phyloP scores from a whole-genome alignment of 2,797 vertebrate species.

The Philypnodon macrostomus region DNA sequence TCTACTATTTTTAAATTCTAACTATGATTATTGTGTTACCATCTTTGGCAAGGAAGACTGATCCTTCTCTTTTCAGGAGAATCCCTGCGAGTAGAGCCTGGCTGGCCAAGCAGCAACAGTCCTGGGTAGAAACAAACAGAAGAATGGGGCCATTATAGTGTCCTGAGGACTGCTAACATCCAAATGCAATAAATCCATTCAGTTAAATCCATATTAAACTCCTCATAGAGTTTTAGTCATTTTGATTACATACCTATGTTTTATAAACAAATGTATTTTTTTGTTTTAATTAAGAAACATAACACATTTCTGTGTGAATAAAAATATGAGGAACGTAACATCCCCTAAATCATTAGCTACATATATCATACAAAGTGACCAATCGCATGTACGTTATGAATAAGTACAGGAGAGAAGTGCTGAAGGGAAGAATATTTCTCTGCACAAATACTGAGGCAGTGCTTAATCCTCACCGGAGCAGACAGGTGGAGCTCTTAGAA shows the following conservation, averaged over 20 bases:
- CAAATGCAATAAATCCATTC: too few species aligned
- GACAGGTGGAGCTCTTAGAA: conserved; percentile 1
- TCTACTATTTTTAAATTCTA: not conserved
- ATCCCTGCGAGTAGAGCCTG: conserved; percentile 87
- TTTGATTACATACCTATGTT: too few species aligned
- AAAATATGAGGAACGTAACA: too few species aligned
- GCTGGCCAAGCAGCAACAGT: conserved; percentile 87
- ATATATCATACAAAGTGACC: not conserved
- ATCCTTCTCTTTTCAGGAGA: conserved; percentile 89
- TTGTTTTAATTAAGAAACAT: too few species aligned
- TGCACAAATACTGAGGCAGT: conserved; percentile 6
- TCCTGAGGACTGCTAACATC: too few species aligned
- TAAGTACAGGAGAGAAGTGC: not conserved
- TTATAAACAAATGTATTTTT: too few species aligned
- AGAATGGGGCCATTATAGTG: too few species aligned
- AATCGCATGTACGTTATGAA: not conserved
- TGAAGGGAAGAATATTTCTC: not conserved
- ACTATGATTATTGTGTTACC: conserved; percentile 68
- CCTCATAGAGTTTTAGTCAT: too few species aligned
- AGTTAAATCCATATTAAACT: too few species aligned
- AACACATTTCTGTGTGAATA: too few species aligned
- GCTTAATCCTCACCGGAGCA: conserved; percentile 1
- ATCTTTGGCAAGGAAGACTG: conserved; percentile 85
- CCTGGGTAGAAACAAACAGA: conserved; percentile 65
- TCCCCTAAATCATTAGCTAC: too few species aligned